These are phyloP conservation scores for Noctuana brunneofusca DNA, from an alignment of 2,888 invertebrate species.

Conservation along the genomic window DNA sequence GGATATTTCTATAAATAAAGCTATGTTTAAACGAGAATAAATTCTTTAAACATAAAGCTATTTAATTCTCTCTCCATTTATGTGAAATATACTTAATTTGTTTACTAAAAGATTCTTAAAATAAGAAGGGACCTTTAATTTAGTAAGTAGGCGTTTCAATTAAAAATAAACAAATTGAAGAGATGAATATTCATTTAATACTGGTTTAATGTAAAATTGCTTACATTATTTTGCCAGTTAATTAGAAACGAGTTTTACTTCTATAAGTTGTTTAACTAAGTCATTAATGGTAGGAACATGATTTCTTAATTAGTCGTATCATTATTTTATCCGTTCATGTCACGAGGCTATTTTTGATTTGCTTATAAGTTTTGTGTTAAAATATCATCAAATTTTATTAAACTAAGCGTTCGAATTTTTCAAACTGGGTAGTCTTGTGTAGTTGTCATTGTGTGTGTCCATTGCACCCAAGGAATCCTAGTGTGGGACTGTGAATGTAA, in stretches of 20 bases:
- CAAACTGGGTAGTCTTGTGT: too few relatives aligned
- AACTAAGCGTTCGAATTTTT: too few relatives aligned
- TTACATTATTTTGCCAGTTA: conserved; percentile 7
- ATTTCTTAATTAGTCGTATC: conserved; percentile 3
- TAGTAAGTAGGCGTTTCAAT: conserved; percentile 3
- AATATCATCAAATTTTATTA: too few relatives aligned
- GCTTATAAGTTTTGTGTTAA: too few relatives aligned
- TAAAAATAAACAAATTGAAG: conserved; percentile 7
- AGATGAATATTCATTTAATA: conserved; percentile 10
- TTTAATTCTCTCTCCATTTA: too few relatives aligned
- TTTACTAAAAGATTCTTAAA: too few relatives aligned
- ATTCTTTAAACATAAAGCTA: not conserved
- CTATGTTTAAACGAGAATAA: not conserved
- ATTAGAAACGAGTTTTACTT: conserved; percentile 5
- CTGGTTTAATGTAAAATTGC: not conserved
- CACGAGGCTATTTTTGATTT: too few relatives aligned
- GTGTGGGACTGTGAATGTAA: too few relatives aligned
- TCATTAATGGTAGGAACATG: conserved; percentile 3
- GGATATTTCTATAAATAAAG: too few relatives aligned
- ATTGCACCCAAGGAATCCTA: too few relatives aligned
- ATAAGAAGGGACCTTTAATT: not conserved
- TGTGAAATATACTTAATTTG: too few relatives aligned
- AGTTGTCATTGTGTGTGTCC: too few relatives aligned
- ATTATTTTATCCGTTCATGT: not conserved
- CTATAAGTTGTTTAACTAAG: conserved; percentile 6